Evolutionary conservation across 2,797 vertebrate genomes (phyloP), one percentile per base, ranked within the genome.

Genomic region (Miichthys miiuy): DNA sequence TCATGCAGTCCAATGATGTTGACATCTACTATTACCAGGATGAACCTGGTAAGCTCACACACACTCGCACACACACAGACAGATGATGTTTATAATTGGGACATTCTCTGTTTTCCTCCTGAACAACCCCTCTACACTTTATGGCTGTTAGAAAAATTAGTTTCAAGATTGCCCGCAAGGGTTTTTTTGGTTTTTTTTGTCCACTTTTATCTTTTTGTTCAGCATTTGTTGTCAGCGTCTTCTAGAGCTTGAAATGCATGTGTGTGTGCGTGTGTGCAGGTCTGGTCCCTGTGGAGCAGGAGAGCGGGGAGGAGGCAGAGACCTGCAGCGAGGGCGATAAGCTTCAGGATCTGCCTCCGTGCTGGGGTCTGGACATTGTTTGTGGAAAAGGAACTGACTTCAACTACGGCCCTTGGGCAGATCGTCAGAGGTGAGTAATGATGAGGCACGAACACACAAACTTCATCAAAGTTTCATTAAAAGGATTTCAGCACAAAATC

Each of bases 21-120:
- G 98, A 98, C 88, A 98, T 99, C 90, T 99, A 99, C 89, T 99
- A 99, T 82, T 99, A 99, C 77, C 98, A 97, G 95, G 98, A 99
- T 88, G 97, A 99, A 90, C 98, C 98, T 90, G 98, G 98, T 99
- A 94, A 13, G 42, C 13, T 48, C 47, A 63, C 2, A 1, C 12
- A 14, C 25, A 25, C 54, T 66, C 51, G 52, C 30, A 46, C 34
- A 63, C 34, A 63, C n/a, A 64, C 14, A 55, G 3, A 55, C 20
- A 54, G 34, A 38, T 9, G 34, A 38, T 9, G 34, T 38, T 38
- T 38, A 38, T 38, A 9, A 48, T 52, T 48, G 34, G 3, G 3
- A 55, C 21, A 41, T 14, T 21, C 10, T 52, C 25, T 55, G 1
- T 70, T 56, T 57, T 57, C 6, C 50, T n/a, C 3, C n/a, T 2